Percentiles rank a stretch among this genome's conserved stretches.
These are phyloP conservation scores for Lamellibrachia satsuma DNA, from an alignment of 2,888 invertebrate species.

Conservation along the genomic window DNA sequence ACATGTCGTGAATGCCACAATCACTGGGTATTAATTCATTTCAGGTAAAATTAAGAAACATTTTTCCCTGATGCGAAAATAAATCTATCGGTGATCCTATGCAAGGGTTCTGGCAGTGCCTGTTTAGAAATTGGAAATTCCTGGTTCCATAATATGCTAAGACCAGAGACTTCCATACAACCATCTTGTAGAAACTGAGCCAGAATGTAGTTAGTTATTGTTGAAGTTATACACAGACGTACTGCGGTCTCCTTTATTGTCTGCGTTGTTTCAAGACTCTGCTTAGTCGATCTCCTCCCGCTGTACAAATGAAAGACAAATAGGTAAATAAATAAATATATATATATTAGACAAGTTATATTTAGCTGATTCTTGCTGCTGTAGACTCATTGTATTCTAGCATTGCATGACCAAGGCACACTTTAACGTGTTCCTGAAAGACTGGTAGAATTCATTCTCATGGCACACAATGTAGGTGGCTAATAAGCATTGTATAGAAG, in stretches of 20 bases:
- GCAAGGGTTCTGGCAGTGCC: background rate
- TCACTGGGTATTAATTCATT: background rate
- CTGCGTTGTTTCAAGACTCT: background rate
- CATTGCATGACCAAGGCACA: background rate
- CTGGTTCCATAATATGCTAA: background rate
- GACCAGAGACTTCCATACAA: background rate
- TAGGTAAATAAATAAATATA: background rate
- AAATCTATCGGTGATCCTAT: background rate
- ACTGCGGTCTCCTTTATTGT: background rate
- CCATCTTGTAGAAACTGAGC: background rate
- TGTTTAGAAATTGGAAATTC: background rate
- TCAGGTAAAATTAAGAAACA: background rate
- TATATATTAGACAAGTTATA: background rate
- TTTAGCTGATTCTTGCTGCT: background rate
- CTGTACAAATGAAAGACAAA: background rate
- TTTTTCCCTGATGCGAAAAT: background rate
- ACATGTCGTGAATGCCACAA: too few relatives aligned
- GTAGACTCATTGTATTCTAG: background rate
- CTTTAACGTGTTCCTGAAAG: background rate
- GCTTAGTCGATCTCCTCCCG: background rate
- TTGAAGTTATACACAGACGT: background rate
- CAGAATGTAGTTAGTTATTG: background rate
- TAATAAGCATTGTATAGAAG: too few relatives aligned
- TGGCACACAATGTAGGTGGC: too few relatives aligned
- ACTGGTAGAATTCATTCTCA: too few relatives aligned